These are phyloP conservation scores for Stomatorhinus walkeri DNA, from an alignment of 2,797 vertebrate species.

Conservation along the genomic window DNA sequence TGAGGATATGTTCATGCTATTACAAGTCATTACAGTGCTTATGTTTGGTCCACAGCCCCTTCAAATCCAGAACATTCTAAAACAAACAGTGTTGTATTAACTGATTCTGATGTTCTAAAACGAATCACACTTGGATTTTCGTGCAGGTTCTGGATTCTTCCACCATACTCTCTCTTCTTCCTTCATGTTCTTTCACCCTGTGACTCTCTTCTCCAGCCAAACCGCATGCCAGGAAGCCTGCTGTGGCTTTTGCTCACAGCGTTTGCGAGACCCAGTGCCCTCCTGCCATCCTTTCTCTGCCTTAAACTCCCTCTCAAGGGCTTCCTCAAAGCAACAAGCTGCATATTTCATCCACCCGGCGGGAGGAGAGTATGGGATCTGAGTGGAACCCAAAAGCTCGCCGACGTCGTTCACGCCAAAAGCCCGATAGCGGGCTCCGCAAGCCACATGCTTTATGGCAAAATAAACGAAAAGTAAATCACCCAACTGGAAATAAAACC, in stretches of 20 bases:
- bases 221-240: not conserved
- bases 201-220: not conserved
- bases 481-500: slow-evolving; percentile 37
- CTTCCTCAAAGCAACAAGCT: not conserved
- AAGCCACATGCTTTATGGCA: slow-evolving; percentile 38
- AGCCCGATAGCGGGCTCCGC: slow-evolving; percentile 31
- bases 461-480: slow-evolving; percentile 49
- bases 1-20: not conserved
- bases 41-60: not conserved
- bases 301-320: slow-evolving; percentile 23
- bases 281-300: slow-evolving; percentile 21
- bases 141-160: not conserved
- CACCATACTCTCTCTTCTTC: not conserved
- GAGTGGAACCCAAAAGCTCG: not conserved
- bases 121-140: not conserved
- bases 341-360: not conserved
- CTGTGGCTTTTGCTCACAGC: not conserved
- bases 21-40: not conserved
- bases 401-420: slow-evolving; percentile 6
- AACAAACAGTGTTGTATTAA: not conserved
- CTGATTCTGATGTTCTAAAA: not conserved
- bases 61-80: not conserved
- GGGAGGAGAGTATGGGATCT: slow-evolving; percentile 19
- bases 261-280: not conserved
- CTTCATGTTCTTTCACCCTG: not conserved